phyloP scores from a whole-genome alignment of 2,113 vertebrate species.

The Gopherus flavomarginatus region DNA sequence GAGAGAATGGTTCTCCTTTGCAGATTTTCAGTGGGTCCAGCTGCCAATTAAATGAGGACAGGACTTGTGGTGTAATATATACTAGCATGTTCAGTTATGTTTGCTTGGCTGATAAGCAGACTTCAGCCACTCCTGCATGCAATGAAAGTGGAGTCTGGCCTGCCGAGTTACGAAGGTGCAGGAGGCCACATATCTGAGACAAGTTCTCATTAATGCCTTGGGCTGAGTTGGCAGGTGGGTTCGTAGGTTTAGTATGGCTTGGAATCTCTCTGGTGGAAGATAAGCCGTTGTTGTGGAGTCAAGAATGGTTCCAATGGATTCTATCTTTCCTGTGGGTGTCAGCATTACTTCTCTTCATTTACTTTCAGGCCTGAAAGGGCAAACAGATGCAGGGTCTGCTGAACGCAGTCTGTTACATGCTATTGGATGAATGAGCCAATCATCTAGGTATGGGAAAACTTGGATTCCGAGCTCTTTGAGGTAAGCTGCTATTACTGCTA shows the following conservation, averaged over 20 bases:
- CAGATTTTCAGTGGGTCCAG: not conserved
- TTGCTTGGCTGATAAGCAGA: not conserved
- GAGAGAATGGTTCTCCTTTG: not conserved
- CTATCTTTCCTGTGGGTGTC: not conserved
- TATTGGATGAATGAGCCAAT: not conserved
- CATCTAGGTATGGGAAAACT: not conserved
- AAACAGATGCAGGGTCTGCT: not conserved
- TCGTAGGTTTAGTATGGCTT: not conserved
- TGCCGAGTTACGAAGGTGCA: not conserved
- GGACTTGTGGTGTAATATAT: not conserved
- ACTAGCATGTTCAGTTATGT: not conserved
- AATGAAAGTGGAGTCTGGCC: not conserved
- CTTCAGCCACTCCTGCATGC: not conserved
- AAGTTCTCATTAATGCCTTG: not conserved
- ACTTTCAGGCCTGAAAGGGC: not conserved
- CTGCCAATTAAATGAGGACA: not conserved
- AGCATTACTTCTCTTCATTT: not conserved
- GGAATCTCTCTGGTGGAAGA: not conserved
- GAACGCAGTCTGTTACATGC: not conserved
- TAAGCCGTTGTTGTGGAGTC: not conserved
- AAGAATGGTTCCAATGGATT: not conserved
- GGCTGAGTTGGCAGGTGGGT: not conserved
- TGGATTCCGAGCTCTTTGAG: not conserved
- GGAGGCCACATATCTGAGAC: not conserved
- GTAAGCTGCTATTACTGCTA: not conserved